Conservation (phyloP, 1,140 invertebrate species). For the Aphelinus atriplicis region DNA sequence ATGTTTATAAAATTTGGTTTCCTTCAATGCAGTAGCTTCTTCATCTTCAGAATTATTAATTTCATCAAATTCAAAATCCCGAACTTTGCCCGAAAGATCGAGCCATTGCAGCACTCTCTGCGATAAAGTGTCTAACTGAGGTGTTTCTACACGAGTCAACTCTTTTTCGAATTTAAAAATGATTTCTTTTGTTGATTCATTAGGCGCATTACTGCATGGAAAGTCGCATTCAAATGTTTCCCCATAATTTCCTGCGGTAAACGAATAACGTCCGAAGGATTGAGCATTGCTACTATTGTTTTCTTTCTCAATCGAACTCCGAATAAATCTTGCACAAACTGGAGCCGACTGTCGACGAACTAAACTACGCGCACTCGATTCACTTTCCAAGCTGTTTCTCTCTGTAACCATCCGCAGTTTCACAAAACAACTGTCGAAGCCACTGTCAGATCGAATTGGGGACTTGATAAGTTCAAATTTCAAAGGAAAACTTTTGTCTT, state of each 20-base stretch:
- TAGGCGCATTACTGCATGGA: neutral
- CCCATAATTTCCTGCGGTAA: neutral
- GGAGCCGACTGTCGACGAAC: slow-evolving; percentile 50
- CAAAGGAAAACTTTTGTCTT: slow-evolving; percentile 41
- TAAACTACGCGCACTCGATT: no score
- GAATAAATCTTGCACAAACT: slow-evolving; percentile 21
- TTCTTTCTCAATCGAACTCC: neutral
- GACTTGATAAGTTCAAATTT: no score
- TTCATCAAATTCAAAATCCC: neutral
- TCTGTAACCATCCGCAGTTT: slow-evolving; percentile 56
- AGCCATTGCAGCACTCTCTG: slow-evolving; percentile 67
- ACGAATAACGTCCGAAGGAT: neutral
- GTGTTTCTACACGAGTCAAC: neutral
- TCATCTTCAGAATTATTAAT: neutral
- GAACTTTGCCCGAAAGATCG: slow-evolving; percentile 51
- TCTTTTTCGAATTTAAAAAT: neutral
- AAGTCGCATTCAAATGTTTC: neutral
- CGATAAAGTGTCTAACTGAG: slow-evolving; percentile 55
- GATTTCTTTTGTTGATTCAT: neutral
- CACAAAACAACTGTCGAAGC: slow-evolving; percentile 54
- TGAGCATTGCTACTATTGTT: no score
- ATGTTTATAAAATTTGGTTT: neutral
- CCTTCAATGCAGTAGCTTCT: neutral
- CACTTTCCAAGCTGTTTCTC: slow-evolving; percentile 27
- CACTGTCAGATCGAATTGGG: neutral